A percentile compares a stretch with the other conserved stretches of the same genome.
Evolutionary conservation across 2,797 vertebrate genomes (phyloP).

Genomic region (Coccyzus lansbergi): DNA sequence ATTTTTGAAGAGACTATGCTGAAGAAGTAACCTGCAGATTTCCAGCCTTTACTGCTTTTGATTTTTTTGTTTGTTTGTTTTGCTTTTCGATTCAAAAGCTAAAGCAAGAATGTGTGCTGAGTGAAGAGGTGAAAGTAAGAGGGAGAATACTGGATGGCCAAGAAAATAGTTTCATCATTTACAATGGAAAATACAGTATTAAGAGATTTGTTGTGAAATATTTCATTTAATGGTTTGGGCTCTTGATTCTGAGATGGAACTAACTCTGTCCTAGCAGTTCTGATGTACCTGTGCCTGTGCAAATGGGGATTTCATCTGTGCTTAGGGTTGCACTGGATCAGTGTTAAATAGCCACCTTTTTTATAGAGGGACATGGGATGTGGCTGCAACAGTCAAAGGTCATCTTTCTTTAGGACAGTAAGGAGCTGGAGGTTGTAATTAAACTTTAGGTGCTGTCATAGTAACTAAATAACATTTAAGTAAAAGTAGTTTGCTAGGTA

Average conservation of each 20-base stretch:
- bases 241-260: neutral
- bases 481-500: neutral
- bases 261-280: neutral
- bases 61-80: neutral
- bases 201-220: neutral
- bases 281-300: accelerated
- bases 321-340: neutral
- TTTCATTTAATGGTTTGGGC: neutral
- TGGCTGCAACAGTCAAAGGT: neutral
- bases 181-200: neutral
- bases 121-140: neutral
- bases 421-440: neutral
- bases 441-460: neutral
- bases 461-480: neutral
- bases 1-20: neutral
- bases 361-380: neutral
- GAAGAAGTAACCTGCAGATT: neutral
- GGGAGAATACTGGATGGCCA: neutral
- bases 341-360: neutral
- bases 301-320: neutral
- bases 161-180: neutral
- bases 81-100: neutral
- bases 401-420: neutral
- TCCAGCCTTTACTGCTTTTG: neutral
- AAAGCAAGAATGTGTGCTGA: neutral